phyloP scores from a whole-genome alignment of 2,888 invertebrate genomes.

The Pachydiplax longipennis region DNA sequence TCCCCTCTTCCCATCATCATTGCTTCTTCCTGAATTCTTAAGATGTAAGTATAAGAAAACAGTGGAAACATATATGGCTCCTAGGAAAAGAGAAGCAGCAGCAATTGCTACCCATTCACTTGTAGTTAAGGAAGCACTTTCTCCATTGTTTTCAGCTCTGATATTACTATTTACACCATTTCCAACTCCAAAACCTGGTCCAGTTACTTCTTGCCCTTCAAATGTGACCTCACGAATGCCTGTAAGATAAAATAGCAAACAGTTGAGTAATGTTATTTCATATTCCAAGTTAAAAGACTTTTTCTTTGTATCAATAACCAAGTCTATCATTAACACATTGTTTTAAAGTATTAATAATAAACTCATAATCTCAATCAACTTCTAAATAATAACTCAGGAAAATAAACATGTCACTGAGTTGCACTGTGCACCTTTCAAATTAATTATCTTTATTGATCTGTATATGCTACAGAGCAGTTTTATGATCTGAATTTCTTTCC shows the following conservation, averaged over 20 bases:
- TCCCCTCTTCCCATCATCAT: constrained; percentile 59
- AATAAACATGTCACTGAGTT: too few species aligned
- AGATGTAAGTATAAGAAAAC: constrained; percentile 83
- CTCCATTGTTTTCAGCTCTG: background rate
- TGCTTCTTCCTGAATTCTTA: constrained; percentile 29
- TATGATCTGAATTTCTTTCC: too few species aligned
- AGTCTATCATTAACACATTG: too few species aligned
- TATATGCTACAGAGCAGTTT: too few species aligned
- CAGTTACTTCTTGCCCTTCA: constrained; percentile 70
- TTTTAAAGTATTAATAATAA: too few species aligned
- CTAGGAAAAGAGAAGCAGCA: constrained; percentile 82
- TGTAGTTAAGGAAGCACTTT: constrained; percentile 66
- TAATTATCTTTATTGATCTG: too few species aligned
- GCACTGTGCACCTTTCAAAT: too few species aligned
- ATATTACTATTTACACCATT: background rate
- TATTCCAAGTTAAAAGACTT: too few species aligned
- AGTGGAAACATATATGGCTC: constrained; percentile 84
- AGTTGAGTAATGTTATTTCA: background rate
- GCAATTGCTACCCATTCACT: constrained; percentile 86
- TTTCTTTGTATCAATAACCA: too few species aligned
- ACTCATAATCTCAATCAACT: too few species aligned
- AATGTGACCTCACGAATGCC: constrained; percentile 84
- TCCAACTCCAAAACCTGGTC: constrained; percentile 47
- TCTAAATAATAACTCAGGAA: too few species aligned
- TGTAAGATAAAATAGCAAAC: constrained; percentile 57